Base-by-base conservation (phyloP, 2,888 invertebrate genomes). In the Graphium colonna region DNA sequence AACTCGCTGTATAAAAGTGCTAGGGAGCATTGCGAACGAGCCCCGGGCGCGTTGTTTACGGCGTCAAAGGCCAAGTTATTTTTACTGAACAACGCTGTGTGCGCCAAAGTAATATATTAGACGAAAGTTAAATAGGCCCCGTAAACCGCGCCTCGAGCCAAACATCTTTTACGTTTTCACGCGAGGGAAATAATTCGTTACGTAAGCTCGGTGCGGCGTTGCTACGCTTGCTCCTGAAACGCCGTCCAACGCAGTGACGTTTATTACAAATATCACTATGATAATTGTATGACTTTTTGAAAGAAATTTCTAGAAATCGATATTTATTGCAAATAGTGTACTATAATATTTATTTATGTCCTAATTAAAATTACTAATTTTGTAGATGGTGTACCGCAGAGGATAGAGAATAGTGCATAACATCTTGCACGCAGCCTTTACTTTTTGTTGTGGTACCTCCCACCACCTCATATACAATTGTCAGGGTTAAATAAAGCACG, bases 111-210 rank as follows among this genome's bases (percentile, higher is more conserved):
- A 47, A 42, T 47, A 28, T 38, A 47, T 52, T 38, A 42, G 47
- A 47, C 38, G 26, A 52, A 52, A 43, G 47, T 52, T 52, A 46
- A 52, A 47, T 41, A 42, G 52, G 21, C 46, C 33, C 41, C 41
- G 46, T 47, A 47, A 52, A 43, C 28, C 45, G 41, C 18, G 46
- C 46, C 42, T 33, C 16, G 12, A 16, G 47, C 36, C 13, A 47
- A 36, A 21, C 17, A 26, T 17, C 28, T 47, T 41, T 40, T 38
- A 36, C 41, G 10, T 42, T 52, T 52, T 46, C 21, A 18, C 38
- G 8, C 21, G 31, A 28, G 15, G 45, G 31, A 40, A 51, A 51
- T 40, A 51, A 51, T 46, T 51, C 36, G 26, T 51, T 43, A 38
- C 36, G 21, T 28, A 38, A 9, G n/a, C 13, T 1, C n/a, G 12